Conservation (phyloP, 2,797 vertebrate genomes). For the Poeciliopsis infans region DNA sequence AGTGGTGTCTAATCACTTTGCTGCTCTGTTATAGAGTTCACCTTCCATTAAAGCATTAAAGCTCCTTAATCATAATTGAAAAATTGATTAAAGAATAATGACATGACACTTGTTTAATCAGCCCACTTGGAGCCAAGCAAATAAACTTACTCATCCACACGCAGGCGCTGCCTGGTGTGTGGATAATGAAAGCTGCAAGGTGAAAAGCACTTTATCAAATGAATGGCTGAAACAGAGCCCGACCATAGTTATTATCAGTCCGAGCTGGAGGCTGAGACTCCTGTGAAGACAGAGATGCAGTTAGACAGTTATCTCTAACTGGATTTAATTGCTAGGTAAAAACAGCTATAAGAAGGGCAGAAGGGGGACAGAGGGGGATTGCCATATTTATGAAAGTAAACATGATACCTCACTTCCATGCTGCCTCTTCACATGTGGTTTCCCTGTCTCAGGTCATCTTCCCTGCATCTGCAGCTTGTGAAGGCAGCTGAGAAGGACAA, state of each 20-base stretch:
- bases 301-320: conserved; percentile 82
- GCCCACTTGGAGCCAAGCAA: conserved; percentile 41
- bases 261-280: conserved; percentile 75
- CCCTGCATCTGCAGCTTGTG: conserved; percentile 79
- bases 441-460: conserved; percentile 80
- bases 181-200: conserved; percentile 76
- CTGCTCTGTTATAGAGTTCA: conserved; percentile 53
- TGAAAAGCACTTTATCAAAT: conserved; percentile 80
- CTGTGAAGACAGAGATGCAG: conserved; percentile 75
- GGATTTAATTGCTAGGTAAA: conserved; percentile 78
- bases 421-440: conserved; percentile 82
- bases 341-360: conserved; percentile 31
- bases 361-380: conserved; percentile 75
- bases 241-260: conserved; percentile 78
- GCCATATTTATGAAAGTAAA: conserved; percentile 84
- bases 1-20: conserved; percentile 47
- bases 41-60: conserved; percentile 46
- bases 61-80: conserved; percentile 58
- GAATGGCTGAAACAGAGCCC: conserved; percentile 74
- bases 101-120: conserved; percentile 68
- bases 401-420: conserved; percentile 71
- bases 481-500: conserved; percentile 80
- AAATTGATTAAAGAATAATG: conserved; percentile 67
- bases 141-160: conserved; percentile 44
- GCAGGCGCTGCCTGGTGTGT: conserved; percentile 46